A percentile compares a stretch with the other conserved stretches of the same genome.
phyloP scores from a whole-genome alignment of 2,888 invertebrate species.

The Stenurella melanura region DNA sequence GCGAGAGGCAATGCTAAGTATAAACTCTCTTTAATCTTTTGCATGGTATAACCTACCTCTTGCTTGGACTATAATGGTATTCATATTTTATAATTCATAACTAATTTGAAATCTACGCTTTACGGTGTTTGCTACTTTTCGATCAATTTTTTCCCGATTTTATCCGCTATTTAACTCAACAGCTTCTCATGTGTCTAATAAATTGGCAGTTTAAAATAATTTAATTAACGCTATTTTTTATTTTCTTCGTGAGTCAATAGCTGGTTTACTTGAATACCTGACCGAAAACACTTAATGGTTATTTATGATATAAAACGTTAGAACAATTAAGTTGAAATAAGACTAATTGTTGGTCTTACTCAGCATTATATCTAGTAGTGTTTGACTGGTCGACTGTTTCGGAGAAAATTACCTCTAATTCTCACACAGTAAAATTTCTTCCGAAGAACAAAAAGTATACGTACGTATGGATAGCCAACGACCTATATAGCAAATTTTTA shows the following conservation, averaged over 20 bases:
- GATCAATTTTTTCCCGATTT: neutral
- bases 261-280: neutral
- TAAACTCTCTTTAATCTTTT: too few relatives aligned
- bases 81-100: neutral
- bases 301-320: conserved; percentile 5
- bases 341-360: neutral
- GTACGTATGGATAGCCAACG: too few relatives aligned
- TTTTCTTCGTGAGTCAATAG: neutral
- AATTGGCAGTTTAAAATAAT: neutral
- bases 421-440: too few relatives aligned
- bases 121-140: neutral
- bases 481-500: too few relatives aligned
- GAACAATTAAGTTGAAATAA: neutral
- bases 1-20: too few relatives aligned
- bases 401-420: too few relatives aligned
- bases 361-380: neutral
- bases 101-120: neutral
- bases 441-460: too few relatives aligned
- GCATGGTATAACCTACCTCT: too few relatives aligned
- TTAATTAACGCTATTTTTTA: neutral
- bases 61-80: neutral
- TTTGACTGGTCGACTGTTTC: neutral
- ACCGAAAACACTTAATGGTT: neutral
- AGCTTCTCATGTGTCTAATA: neutral
- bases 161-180: neutral